Evolutionary conservation across 2,888 invertebrate genomes (phyloP), one percentile per base, ranked within the genome.

Genomic region (Liodrosophila aerea): DNA sequence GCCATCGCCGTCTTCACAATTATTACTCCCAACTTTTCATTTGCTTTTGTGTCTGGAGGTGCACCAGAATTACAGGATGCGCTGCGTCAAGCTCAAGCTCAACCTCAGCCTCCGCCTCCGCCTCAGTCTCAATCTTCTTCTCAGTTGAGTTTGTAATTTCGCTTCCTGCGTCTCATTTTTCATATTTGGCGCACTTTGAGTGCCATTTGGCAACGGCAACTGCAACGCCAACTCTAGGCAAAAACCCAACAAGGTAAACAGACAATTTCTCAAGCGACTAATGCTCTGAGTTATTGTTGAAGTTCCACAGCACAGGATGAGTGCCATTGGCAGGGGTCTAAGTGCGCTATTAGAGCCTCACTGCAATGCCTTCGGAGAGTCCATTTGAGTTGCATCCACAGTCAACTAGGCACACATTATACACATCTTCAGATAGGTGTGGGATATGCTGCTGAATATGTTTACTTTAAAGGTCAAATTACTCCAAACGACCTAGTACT

Each of bases 201-300:
- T 82, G 85, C 85, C 85, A 78, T 78, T 78, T 78, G 78, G 85
- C 84, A 83, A 80, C 50, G 63, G 63, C 56, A 52, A 66, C 31
- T 5, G 47, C 59, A 36, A 39, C 7, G 41, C 52, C 44, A 52
- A 53, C 18, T 50, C 52, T 58, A 51, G 46, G 33, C 46, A 11
- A 46, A 40, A 37, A 49, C 61, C 82, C 76, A 84, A 82, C 82
- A 83, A 83, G 82, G 82, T 83, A 83, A 83, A 86, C 85, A 83
- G 82, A 83, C 86, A 86, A 74, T 84, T 84, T 85, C 83, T 82
- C 85, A 85, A 85, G 76, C 85, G 85, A 70, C 85, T 85, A 80
- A 80, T 85, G 83, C 80, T 70, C 47, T 82, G 85, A 85, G 78
- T 78, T 85, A 82, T 78, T 78, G 82, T 74, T 52, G 52, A 67